These are phyloP conservation scores for human DNA, from an alignment of 2,113 vertebrate species.

Conservation along the genomic window GRCh38 chr21:27395001-27395500, in stretches of 20 bases:
- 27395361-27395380: neutral
- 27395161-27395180: neutral
- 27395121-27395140: neutral
- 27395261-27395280: neutral
- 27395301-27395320: neutral
- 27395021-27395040: neutral
- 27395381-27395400: neutral
- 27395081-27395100: neutral
- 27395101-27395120: neutral
- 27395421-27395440: neutral
- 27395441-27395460: neutral
- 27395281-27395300: slow-evolving; percentile 39
- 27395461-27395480: neutral
- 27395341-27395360: slow-evolving; percentile 35
- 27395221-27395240: slow-evolving; percentile 52
- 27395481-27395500: neutral
- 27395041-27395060: neutral
- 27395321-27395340: slow-evolving; percentile 49
- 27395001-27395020: neutral
- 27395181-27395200: neutral
- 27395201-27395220: neutral
- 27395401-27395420: neutral
- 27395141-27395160: neutral
- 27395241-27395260: slow-evolving; percentile 34
- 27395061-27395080: neutral